Conservation (phyloP, 2,797 vertebrate species). For the Melanotaenia trifasciata region DNA sequence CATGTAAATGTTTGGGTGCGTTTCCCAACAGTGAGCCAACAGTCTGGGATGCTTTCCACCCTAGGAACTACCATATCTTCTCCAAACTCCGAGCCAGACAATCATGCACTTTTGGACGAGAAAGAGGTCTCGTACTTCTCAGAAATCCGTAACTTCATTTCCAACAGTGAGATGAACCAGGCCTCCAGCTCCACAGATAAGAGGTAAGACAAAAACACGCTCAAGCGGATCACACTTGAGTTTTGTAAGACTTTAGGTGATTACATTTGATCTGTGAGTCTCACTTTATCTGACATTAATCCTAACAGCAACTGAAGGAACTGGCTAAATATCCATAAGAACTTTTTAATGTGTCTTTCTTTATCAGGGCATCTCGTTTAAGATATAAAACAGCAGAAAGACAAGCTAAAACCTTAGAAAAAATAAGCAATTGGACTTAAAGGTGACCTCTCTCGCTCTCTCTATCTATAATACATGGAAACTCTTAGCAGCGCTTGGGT, state of each 20-base stretch:
- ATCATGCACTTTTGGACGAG: slow-evolving; percentile 99
- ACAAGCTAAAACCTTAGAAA: slow-evolving; percentile 4
- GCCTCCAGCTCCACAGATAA: slow-evolving; percentile 91
- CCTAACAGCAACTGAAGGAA: slow-evolving; percentile 18
- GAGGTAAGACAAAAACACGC: slow-evolving; percentile 81
- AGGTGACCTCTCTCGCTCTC: neutral
- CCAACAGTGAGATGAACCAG: slow-evolving; percentile 96
- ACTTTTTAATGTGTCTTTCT: neutral
- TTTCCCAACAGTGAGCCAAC: slow-evolving; percentile 88
- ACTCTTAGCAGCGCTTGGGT: slow-evolving; percentile 53
- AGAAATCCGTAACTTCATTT: slow-evolving; percentile 99
- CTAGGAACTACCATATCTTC: slow-evolving; percentile 95
- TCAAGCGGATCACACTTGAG: slow-evolving; percentile 27
- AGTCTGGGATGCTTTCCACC: slow-evolving; percentile 94
- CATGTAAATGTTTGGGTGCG: slow-evolving; percentile 47
- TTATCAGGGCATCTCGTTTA: neutral
- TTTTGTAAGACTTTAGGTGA: slow-evolving; percentile 28
- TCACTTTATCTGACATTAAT: slow-evolving; percentile 15
- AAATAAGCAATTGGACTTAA: slow-evolving; percentile 18
- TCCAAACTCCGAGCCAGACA: slow-evolving; percentile 97
- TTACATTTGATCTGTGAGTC: slow-evolving; percentile 34
- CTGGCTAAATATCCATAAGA: slow-evolving; percentile 5
- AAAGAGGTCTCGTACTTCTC: slow-evolving; percentile 99
- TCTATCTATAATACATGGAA: neutral
- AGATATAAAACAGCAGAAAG: neutral